A percentile compares a stretch with the other conserved stretches of the same genome.
These are phyloP conservation scores for Polypterus senegalus DNA, from an alignment of 2,113 vertebrate genomes.

Conservation along the genomic window DNA sequence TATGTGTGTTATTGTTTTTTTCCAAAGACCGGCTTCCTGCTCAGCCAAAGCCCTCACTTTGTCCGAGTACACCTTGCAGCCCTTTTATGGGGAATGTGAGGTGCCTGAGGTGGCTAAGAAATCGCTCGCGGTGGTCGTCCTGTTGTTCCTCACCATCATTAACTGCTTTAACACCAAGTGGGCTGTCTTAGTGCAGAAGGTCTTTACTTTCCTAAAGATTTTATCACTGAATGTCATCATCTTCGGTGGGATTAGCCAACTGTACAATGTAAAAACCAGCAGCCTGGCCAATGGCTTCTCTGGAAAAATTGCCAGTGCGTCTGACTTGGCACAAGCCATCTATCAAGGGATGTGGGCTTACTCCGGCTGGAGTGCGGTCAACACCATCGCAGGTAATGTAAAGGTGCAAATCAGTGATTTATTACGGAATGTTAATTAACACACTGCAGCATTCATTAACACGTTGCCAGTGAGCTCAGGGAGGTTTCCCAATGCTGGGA, in stretches of 20 bases:
- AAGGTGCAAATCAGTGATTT: too few species aligned
- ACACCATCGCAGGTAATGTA: constrained; percentile 41
- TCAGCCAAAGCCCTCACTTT: constrained; percentile 42
- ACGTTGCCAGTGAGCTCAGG: too few species aligned
- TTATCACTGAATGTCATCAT: constrained; percentile 35
- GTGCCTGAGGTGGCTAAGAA: constrained; percentile 37
- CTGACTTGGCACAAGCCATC: constrained; percentile 34
- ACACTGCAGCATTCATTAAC: too few species aligned
- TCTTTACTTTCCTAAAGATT: constrained; percentile 43
- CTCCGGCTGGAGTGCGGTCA: constrained; percentile 35
- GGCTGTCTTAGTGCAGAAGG: constrained; percentile 34
- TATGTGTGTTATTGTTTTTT: constrained; percentile 26
- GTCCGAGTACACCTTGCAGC: constrained; percentile 33
- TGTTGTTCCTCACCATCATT: constrained; percentile 42
- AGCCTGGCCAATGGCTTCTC: constrained; percentile 24
- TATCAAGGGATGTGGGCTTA: constrained; percentile 48
- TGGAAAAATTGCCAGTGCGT: constrained; percentile 26
- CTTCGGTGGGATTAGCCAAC: constrained; percentile 24
- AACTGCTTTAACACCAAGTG: constrained; percentile 33
- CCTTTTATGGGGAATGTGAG: constrained; percentile 40
- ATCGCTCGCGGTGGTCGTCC: constrained; percentile 34
- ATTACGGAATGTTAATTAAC: too few species aligned
- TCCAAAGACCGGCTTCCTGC: constrained; percentile 29
- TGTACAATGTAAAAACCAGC: constrained; percentile 21
- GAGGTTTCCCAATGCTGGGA: too few species aligned